These are phyloP conservation scores for Aselliscus stoliczkanus DNA, from an alignment of 2,797 vertebrate species.

Conservation along the genomic window DNA sequence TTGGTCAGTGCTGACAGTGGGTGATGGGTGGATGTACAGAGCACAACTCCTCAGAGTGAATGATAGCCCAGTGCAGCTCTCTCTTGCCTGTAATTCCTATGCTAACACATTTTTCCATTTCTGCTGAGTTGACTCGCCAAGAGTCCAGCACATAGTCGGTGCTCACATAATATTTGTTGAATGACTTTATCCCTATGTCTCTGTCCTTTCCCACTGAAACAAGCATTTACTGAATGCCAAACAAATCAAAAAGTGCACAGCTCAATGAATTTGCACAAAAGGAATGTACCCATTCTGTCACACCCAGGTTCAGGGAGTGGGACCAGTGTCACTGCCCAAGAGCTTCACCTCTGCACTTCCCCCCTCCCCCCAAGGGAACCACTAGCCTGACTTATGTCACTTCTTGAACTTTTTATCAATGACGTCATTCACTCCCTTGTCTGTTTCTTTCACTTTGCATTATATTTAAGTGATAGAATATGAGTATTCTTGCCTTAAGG, in stretches of 20 bases:
- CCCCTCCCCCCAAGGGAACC: not conserved
- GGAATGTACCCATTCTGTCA: not conserved
- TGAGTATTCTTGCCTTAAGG: not conserved
- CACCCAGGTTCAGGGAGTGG: not conserved
- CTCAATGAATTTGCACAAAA: not conserved
- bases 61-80: too few relatives aligned
- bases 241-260: not conserved
- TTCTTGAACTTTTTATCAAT: not conserved
- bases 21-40: not conserved
- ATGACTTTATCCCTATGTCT: not conserved
- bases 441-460: not conserved
- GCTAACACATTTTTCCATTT: not conserved
- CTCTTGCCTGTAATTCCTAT: not conserved
- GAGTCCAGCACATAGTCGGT: not conserved
- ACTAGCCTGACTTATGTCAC: not conserved
- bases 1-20: not conserved
- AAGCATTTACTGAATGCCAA: not conserved
- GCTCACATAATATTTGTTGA: not conserved
- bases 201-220: not conserved
- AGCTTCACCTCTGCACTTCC: not conserved
- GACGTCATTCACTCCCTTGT: not conserved
- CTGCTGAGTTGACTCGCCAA: not conserved
- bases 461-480: not conserved
- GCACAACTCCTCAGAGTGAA: not conserved
- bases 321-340: not conserved